Evolutionary conservation across 2,113 vertebrate genomes (phyloP).

Genomic region (Sula dactylatra): DNA sequence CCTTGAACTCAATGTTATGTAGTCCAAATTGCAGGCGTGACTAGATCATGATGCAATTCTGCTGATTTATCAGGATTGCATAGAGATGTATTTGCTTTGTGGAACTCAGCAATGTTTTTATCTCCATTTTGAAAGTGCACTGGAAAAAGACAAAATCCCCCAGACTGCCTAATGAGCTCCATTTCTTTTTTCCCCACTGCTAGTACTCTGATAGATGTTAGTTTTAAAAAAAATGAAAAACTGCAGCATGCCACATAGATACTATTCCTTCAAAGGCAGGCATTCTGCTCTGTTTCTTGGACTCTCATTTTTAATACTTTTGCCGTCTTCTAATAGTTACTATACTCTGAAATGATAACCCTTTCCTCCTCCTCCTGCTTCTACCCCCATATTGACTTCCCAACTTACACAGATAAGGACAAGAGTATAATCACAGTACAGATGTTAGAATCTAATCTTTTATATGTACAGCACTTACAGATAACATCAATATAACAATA

Average conservation of each 20-base stretch:
- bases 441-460: neutral
- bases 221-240: neutral
- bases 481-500: neutral
- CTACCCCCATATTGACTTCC: neutral
- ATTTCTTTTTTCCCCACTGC: neutral
- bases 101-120: neutral
- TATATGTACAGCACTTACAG: neutral
- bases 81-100: neutral
- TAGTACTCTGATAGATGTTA: neutral
- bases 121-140: neutral
- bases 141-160: neutral
- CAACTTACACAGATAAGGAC: neutral
- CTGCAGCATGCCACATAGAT: neutral
- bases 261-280: neutral
- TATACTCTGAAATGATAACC: neutral
- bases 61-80: neutral
- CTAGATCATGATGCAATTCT: slow-evolving; percentile 38
- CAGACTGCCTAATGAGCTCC: neutral
- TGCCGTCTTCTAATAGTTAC: neutral
- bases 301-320: neutral
- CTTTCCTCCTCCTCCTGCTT: neutral
- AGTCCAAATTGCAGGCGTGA: neutral
- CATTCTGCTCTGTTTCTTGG: neutral
- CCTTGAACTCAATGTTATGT: slow-evolving; percentile 33
- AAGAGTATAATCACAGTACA: neutral